Conservation (phyloP, 1,140 invertebrate species). For the Papilio polyxenes region DNA sequence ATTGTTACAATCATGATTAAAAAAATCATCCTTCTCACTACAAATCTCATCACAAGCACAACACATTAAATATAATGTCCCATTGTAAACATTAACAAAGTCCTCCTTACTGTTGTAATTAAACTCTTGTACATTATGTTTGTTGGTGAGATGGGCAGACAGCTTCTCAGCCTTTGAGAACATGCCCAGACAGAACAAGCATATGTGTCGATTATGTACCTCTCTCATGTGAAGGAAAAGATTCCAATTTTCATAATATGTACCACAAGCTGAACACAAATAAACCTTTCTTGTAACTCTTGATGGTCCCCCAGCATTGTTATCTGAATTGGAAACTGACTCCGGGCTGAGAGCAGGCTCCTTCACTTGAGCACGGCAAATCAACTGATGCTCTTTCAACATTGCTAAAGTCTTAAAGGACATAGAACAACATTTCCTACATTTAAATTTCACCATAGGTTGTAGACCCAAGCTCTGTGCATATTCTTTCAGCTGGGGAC, state of each 20-base stretch:
- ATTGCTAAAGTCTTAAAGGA: slow-evolving; percentile 82
- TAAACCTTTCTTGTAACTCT: slow-evolving; percentile 88
- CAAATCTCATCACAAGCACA: slow-evolving; percentile 89
- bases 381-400: slow-evolving; percentile 83
- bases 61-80: slow-evolving; percentile 87
- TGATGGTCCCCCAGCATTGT: slow-evolving; percentile 77
- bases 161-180: slow-evolving; percentile 89
- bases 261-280: slow-evolving; percentile 88
- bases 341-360: slow-evolving; percentile 69
- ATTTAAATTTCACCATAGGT: slow-evolving; percentile 85
- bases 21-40: slow-evolving; percentile 86
- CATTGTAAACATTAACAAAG: slow-evolving; percentile 83
- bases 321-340: slow-evolving; percentile 60
- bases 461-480: slow-evolving; percentile 86
- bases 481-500: slow-evolving; percentile 80
- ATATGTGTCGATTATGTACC: slow-evolving; percentile 88
- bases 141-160: slow-evolving; percentile 86
- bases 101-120: slow-evolving; percentile 83
- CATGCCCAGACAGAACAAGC: slow-evolving; percentile 89
- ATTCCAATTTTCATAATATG: slow-evolving; percentile 92
- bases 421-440: slow-evolving; percentile 83
- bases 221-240: slow-evolving; percentile 90
- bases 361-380: slow-evolving; percentile 79
- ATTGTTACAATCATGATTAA: slow-evolving; percentile 84
- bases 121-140: slow-evolving; percentile 87